Evolutionary conservation across 2,113 vertebrate species (phyloP).

Genomic region (Theropithecus gelada): DNA sequence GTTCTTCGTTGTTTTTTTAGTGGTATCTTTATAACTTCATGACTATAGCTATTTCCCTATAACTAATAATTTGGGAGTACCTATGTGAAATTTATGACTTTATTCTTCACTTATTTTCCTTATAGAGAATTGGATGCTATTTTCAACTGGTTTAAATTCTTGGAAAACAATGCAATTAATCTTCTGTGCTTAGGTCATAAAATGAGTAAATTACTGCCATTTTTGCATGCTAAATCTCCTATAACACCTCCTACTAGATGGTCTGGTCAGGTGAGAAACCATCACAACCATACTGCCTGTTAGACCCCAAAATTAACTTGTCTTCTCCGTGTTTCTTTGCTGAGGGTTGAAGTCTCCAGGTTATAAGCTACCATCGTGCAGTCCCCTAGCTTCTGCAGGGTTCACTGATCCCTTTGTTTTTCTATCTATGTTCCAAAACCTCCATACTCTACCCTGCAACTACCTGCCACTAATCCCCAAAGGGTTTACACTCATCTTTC

Average conservation of each 20-base stretch:
- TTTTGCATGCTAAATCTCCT: neutral
- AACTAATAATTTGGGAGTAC: neutral
- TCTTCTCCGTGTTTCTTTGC: neutral
- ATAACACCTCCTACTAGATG: neutral
- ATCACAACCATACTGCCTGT: neutral
- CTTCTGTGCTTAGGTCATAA: neutral
- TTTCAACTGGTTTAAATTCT: conserved; percentile 27
- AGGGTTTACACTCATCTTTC: neutral
- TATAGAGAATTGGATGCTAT: neutral
- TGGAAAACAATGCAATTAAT: neutral
- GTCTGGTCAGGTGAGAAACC: neutral
- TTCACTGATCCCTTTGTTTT: neutral
- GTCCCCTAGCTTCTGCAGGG: neutral
- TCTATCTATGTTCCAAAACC: neutral
- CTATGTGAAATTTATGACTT: neutral
- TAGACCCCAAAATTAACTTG: neutral
- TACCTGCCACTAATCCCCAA: neutral
- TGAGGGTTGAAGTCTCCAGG: neutral
- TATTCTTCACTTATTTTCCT: neutral
- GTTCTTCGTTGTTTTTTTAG: neutral
- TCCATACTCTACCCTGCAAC: neutral
- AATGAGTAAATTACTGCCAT: neutral
- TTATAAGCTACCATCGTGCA: neutral
- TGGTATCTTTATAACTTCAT: neutral
- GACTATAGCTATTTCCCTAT: neutral